A percentile compares a stretch with the other conserved stretches of the same genome.
Conservation (phyloP, 2,113 vertebrate genomes). For the Sorex araneus region DNA sequence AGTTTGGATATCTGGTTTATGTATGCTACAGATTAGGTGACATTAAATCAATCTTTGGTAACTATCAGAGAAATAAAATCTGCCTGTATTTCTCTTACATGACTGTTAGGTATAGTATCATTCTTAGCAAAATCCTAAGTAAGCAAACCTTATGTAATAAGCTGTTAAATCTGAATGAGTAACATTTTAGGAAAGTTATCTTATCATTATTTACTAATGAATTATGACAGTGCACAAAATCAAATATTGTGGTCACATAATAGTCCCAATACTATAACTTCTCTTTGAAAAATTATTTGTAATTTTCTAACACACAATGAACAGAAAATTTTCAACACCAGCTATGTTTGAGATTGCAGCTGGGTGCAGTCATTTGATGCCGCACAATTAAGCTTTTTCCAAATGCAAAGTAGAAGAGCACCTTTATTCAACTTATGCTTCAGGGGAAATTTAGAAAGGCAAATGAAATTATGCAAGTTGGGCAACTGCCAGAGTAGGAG, state of each 20-base stretch:
- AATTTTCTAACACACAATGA: not conserved
- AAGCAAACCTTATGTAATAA: not conserved
- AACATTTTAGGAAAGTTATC: constrained; percentile 44
- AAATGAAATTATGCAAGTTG: constrained; percentile 79
- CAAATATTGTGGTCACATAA: constrained; percentile 64
- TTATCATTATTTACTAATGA: constrained; percentile 39
- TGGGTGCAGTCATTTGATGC: constrained; percentile 47
- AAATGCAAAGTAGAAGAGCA: constrained; percentile 75
- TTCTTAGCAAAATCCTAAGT: constrained; percentile 6
- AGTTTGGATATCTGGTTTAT: not conserved
- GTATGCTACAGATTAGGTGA: constrained; percentile 7
- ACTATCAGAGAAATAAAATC: constrained; percentile 23
- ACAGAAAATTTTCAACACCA: constrained; percentile 22
- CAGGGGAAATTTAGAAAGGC: constrained; percentile 71
- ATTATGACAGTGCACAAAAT: constrained; percentile 23
- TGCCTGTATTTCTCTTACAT: not conserved
- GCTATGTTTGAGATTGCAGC: constrained; percentile 40
- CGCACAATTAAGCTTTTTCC: constrained; percentile 70
- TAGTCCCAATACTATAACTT: not conserved
- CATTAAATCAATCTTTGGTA: constrained; percentile 26
- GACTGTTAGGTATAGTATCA: not conserved
- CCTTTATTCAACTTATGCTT: constrained; percentile 66
- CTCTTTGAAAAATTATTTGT: constrained; percentile 63
- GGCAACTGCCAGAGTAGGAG: constrained; percentile 69
- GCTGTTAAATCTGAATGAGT: constrained; percentile 13